These are phyloP conservation scores for Melitaea athalia DNA, from an alignment of 2,888 invertebrate genomes.

Conservation along the genomic window DNA sequence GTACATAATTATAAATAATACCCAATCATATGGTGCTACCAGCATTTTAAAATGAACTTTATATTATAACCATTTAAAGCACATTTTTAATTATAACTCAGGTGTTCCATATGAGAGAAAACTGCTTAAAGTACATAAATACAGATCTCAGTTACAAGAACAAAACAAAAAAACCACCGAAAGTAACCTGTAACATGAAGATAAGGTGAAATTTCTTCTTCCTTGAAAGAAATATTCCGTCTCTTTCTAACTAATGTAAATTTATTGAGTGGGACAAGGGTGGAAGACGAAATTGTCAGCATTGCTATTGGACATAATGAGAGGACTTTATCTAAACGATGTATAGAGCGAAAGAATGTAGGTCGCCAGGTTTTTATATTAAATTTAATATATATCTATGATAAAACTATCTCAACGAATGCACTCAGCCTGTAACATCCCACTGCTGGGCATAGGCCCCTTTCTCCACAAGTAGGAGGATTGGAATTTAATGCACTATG, in stretches of 20 bases:
- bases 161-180: not conserved
- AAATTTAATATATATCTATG: not conserved
- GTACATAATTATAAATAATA: too few relatives aligned
- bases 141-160: not conserved
- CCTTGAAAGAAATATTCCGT: not conserved
- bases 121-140: not conserved
- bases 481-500: too few relatives aligned
- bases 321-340: constrained; percentile 31
- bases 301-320: constrained; percentile 26
- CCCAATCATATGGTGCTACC: too few relatives aligned
- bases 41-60: too few relatives aligned
- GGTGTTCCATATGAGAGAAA: too few relatives aligned
- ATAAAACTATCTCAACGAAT: not conserved
- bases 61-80: too few relatives aligned
- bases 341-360: constrained; percentile 22
- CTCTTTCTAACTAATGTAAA: not conserved
- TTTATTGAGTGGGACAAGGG: not conserved
- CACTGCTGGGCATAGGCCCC: too few relatives aligned
- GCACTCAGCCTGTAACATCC: too few relatives aligned
- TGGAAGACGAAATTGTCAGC: not conserved
- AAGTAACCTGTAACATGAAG: not conserved
- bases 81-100: too few relatives aligned
- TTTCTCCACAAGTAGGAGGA: too few relatives aligned
- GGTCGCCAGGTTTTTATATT: not conserved
- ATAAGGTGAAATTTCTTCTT: constrained; percentile 9